phyloP scores from a whole-genome alignment of 2,797 vertebrate genomes.

The Pangasius macronema region DNA sequence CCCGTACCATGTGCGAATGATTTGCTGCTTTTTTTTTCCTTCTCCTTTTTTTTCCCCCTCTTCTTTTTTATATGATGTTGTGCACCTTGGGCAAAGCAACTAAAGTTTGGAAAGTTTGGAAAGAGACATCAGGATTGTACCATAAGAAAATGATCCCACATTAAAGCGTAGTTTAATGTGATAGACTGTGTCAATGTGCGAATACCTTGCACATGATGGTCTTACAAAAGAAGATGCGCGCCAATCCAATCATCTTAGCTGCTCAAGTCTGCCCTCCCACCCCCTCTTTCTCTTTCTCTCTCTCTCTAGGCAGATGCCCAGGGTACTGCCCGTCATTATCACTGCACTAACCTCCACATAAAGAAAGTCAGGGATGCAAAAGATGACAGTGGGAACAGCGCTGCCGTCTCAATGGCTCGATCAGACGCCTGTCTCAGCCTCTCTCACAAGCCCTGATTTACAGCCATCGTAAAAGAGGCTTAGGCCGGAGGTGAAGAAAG shows the following conservation, averaged over 20 bases:
- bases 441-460: constrained; percentile 47
- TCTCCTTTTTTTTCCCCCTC: too few relatives aligned
- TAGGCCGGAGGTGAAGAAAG: constrained; percentile 22
- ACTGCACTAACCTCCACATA: constrained; percentile 41
- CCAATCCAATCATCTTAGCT: neutral
- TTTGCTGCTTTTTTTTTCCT: neutral
- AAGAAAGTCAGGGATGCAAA: constrained; percentile 34
- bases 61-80: neutral
- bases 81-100: neutral
- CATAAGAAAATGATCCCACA: neutral
- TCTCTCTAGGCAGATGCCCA: constrained; percentile 38
- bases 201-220: neutral
- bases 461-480: constrained; percentile 23
- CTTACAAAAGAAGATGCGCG: neutral
- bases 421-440: constrained; percentile 15
- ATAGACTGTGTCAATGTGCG: neutral
- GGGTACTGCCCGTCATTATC: constrained; percentile 6
- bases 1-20: constrained; percentile 12
- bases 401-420: constrained; percentile 24
- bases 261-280: neutral
- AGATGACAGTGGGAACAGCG: constrained; percentile 46
- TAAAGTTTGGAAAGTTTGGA: neutral
- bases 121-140: neutral
- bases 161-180: neutral
- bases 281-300: neutral